These are phyloP conservation scores for Porites divaricata DNA, from an alignment of 92 coral and sea anemone genomes.

Conservation along the genomic window DNA sequence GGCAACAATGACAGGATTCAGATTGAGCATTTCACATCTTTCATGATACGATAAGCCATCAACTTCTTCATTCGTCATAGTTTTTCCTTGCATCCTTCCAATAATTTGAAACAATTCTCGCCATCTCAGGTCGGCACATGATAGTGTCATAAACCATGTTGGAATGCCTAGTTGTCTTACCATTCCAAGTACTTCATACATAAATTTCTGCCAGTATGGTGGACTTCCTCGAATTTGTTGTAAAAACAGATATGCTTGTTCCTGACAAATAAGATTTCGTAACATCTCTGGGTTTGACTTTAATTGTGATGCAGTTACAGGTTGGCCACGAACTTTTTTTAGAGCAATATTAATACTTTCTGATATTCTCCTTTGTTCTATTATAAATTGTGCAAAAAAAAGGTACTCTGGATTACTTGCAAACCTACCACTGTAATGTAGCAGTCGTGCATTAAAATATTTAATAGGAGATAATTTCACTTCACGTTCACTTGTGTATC, in stretches of 20 bases:
- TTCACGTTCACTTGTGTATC: conserved; percentile 47
- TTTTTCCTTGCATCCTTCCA: conserved; percentile 40
- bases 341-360: conserved; percentile 60
- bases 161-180: conserved; percentile 68
- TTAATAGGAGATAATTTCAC: conserved; percentile 44
- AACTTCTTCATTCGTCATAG: conserved; percentile 46
- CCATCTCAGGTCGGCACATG: conserved; percentile 78
- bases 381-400: conserved; percentile 67
- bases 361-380: conserved; percentile 57
- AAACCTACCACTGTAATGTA: conserved; percentile 61
- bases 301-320: conserved; percentile 57
- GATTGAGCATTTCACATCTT: conserved; percentile 56
- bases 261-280: conserved; percentile 45
- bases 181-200: conserved; percentile 64
- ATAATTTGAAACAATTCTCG: conserved; percentile 63
- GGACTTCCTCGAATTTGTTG: conserved; percentile 65
- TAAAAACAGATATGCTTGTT: conserved; percentile 60
- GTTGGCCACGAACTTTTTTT: conserved; percentile 60
- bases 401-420: conserved; percentile 69
- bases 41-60: conserved; percentile 67
- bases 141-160: conserved; percentile 72
- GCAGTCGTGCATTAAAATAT: conserved; percentile 59
- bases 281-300: conserved; percentile 52
- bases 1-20: conserved; percentile 56
- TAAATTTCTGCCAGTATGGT: conserved; percentile 48